Percentiles rank a stretch among this genome's conserved stretches.
Evolutionary conservation across 2,888 invertebrate species (phyloP).

Genomic region (Portevinia maculata): DNA sequence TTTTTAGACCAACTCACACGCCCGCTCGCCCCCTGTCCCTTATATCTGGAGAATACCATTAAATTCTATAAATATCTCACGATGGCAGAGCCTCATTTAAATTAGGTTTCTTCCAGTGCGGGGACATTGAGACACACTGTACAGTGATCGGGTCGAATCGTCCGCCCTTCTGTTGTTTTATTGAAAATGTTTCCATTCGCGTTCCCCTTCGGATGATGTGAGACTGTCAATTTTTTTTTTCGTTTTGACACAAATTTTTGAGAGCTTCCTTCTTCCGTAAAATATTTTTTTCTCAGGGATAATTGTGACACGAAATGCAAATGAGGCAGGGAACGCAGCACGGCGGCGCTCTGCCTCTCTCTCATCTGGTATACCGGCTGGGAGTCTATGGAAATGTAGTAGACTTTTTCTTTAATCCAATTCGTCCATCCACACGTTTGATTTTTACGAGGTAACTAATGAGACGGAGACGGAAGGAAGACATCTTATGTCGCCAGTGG

Average conservation of each 20-base stretch:
- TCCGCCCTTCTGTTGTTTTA: constrained; percentile 69
- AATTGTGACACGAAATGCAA: constrained; percentile 19
- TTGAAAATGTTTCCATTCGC: constrained; percentile 55
- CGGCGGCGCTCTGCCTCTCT: constrained; percentile 34
- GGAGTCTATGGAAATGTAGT: constrained; percentile 49
- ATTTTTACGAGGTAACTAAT: constrained; percentile 61
- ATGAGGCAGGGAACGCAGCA: constrained; percentile 9
- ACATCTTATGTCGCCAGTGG: constrained; percentile 48
- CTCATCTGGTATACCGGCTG: constrained; percentile 25
- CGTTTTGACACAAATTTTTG: constrained; percentile 69
- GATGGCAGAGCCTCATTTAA: constrained; percentile 57
- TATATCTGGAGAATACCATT: constrained; percentile 34
- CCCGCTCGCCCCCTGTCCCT: too few species aligned
- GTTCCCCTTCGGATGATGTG: constrained; percentile 39
- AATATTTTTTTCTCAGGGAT: constrained; percentile 26
- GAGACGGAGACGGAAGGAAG: constrained; percentile 57
- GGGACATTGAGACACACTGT: constrained; percentile 57
- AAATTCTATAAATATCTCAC: constrained; percentile 64
- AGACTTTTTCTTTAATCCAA: constrained; percentile 61
- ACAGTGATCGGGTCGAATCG: constrained; percentile 53
- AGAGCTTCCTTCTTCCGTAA: constrained; percentile 58
- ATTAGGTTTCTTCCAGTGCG: constrained; percentile 50
- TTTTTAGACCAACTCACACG: constrained; percentile 49
- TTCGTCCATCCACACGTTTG: constrained; percentile 69
- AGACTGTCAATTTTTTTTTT: constrained; percentile 63